Conservation (phyloP, 2,797 vertebrate species). For the Lacerta agilis region DNA sequence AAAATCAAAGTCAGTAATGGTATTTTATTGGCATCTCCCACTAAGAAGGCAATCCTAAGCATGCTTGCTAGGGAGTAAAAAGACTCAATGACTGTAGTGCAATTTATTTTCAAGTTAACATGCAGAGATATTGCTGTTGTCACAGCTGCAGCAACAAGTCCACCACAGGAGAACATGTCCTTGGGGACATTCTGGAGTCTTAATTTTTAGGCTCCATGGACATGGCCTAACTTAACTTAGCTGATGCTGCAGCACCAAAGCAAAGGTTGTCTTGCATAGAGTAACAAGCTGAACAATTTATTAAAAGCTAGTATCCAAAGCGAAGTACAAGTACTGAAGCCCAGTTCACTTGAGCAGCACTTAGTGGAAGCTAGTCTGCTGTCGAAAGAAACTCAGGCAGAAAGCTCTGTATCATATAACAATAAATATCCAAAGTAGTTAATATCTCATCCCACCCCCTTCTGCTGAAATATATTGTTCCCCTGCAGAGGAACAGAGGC, state of each 20-base stretch:
- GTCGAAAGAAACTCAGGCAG: no score
- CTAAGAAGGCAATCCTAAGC: background rate
- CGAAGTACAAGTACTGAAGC: background rate
- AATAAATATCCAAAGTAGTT: no score
- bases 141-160: background rate
- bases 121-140: background rate
- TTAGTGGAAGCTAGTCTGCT: background rate
- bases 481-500: background rate
- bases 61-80: background rate
- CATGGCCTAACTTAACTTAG: background rate
- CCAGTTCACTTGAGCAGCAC: background rate
- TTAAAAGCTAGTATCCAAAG: background rate
- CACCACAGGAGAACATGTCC: background rate
- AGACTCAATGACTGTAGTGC: background rate
- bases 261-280: background rate
- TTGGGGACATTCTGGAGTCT: background rate
- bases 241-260: background rate
- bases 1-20: no score
- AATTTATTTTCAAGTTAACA: background rate
- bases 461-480: background rate
- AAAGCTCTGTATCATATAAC: background rate
- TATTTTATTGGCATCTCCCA: background rate
- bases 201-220: background rate
- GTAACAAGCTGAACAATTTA: background rate
- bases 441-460: background rate